phyloP scores from a whole-genome alignment of 2,113 vertebrate species.

The Euleptes europaea region DNA sequence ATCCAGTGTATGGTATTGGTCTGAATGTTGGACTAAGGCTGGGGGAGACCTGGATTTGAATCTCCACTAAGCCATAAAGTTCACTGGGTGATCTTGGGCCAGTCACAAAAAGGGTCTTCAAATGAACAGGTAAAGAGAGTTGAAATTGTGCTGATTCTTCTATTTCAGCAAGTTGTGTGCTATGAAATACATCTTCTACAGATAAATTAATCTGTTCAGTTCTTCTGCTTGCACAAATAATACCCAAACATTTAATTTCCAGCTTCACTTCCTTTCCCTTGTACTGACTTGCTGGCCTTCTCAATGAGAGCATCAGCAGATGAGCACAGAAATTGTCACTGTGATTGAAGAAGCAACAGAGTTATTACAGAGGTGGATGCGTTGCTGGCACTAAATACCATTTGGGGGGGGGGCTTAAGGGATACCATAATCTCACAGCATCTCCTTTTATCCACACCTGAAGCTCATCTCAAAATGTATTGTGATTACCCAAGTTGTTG shows the following conservation, averaged over 20 bases:
- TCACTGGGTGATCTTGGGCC: no score
- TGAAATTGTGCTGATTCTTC: background rate
- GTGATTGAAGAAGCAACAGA: conserved; percentile 1
- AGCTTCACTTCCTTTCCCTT: background rate
- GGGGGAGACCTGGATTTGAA: no score
- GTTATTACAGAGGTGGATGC: background rate
- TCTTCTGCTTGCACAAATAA: background rate
- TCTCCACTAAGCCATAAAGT: no score
- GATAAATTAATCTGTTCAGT: background rate
- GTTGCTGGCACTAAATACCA: background rate
- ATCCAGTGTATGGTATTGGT: no score
- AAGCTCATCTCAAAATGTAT: background rate
- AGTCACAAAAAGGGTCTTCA: no score
- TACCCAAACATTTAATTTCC: background rate
- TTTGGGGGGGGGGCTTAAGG: background rate
- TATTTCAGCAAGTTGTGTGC: background rate
- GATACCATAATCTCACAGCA: background rate
- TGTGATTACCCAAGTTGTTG: background rate
- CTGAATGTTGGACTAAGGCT: no score
- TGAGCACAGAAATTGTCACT: background rate
- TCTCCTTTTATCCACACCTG: background rate
- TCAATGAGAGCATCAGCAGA: background rate
- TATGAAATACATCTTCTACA: background rate
- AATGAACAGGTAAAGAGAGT: background rate
- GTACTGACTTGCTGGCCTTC: background rate